phyloP scores from a whole-genome alignment of 2,113 vertebrate species.

The Pardalotus punctatus region DNA sequence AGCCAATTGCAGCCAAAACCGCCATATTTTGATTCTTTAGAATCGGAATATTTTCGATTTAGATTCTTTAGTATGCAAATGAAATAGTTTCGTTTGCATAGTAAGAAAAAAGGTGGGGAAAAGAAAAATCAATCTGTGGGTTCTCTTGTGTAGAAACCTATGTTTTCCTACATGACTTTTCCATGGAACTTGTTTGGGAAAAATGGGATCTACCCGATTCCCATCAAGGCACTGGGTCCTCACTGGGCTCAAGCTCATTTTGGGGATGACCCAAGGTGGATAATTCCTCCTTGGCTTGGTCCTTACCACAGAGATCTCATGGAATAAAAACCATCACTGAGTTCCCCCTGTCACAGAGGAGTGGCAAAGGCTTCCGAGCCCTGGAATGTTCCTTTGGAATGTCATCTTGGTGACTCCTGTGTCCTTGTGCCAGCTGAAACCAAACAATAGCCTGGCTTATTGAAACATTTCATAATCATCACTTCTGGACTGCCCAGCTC shows the following conservation, averaged over 20 bases:
- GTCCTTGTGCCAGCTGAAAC: not conserved
- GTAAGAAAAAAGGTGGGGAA: too few relatives aligned
- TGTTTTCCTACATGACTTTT: too few relatives aligned
- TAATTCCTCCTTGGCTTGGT: not conserved
- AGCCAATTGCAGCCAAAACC: not conserved
- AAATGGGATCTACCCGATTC: not conserved
- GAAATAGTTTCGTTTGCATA: too few relatives aligned
- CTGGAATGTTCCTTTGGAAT: not conserved
- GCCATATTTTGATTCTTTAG: not conserved
- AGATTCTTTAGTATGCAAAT: too few relatives aligned
- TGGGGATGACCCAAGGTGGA: not conserved
- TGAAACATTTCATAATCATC: not conserved
- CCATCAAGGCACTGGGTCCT: not conserved
- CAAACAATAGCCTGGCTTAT: not conserved
- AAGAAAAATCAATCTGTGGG: too few relatives aligned
- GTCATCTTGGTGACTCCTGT: not conserved
- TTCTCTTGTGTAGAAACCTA: too few relatives aligned
- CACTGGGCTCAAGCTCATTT: not conserved
- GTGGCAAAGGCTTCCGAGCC: not conserved
- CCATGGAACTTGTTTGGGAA: too few relatives aligned
- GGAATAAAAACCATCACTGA: not conserved
- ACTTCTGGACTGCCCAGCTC: not conserved
- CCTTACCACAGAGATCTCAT: not conserved
- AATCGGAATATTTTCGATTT: too few relatives aligned
- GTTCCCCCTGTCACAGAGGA: rapidly evolving